Percentiles rank a stretch among this genome's conserved stretches.
These are phyloP conservation scores for Pipistrellus kuhlii DNA, from an alignment of 2,797 vertebrate genomes.

Conservation along the genomic window DNA sequence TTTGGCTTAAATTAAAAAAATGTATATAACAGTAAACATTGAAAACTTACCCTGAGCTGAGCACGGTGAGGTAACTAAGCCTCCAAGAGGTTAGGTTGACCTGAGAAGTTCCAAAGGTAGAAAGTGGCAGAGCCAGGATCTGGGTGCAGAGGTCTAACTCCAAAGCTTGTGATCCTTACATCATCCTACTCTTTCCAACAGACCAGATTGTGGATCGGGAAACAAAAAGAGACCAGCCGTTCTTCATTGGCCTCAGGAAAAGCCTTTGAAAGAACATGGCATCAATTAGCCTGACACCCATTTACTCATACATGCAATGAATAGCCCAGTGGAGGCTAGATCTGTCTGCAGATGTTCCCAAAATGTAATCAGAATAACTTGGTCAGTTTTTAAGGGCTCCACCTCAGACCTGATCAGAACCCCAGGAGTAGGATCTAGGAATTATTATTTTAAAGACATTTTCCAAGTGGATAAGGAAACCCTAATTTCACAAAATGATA, in stretches of 20 bases:
- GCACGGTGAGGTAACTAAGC: neutral
- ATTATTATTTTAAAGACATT: slow-evolving; percentile 37
- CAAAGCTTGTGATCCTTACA: neutral
- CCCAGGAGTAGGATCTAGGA: neutral
- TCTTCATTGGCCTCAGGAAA: neutral
- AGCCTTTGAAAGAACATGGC: neutral
- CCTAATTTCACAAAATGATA: slow-evolving; percentile 36
- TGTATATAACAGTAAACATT: neutral
- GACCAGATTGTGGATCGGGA: neutral
- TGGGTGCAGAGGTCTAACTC: neutral
- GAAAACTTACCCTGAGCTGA: neutral
- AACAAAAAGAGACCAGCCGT: neutral
- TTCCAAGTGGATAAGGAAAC: neutral
- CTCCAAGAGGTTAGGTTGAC: neutral
- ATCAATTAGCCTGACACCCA: neutral
- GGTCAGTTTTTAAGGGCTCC: neutral
- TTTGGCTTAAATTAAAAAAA: neutral
- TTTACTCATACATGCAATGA: neutral
- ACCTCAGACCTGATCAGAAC: neutral
- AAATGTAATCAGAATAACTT: neutral
- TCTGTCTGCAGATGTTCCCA: neutral
- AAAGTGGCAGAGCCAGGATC: neutral
- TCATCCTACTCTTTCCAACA: neutral
- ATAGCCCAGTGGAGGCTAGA: neutral
- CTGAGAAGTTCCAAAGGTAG: neutral